phyloP scores from a whole-genome alignment of 92 coral and sea anemone genomes.

The Porites evermanni region DNA sequence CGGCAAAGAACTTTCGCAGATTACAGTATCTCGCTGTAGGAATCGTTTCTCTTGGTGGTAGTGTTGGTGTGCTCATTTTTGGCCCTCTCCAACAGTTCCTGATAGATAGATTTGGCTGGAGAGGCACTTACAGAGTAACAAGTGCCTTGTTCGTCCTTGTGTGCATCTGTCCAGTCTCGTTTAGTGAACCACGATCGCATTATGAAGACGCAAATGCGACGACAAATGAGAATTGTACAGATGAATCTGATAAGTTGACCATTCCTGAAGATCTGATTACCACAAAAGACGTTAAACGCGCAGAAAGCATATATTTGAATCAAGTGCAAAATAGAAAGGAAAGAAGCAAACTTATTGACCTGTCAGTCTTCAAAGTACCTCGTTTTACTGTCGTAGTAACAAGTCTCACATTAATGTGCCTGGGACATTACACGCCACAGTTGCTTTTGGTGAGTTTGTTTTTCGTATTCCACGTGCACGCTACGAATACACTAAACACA shows the following conservation, averaged over 20 bases:
- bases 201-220: neutral
- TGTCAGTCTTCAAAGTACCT: constrained; percentile 34
- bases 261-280: neutral
- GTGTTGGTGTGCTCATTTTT: constrained; percentile 26
- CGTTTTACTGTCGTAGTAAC: neutral
- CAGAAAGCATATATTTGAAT: neutral
- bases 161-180: neutral
- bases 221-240: too few relatives aligned
- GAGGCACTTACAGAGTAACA: constrained; percentile 22
- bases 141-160: neutral
- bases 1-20: constrained; percentile 29
- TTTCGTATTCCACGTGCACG: neutral
- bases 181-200: neutral
- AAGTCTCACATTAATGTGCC: constrained; percentile 7
- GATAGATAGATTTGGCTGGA: constrained; percentile 23
- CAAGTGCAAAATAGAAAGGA: neutral
- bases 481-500: too few relatives aligned
- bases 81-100: constrained; percentile 33
- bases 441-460: constrained; percentile 19
- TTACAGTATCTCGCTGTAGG: constrained; percentile 43
- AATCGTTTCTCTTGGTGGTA: constrained; percentile 18
- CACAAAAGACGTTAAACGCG: neutral
- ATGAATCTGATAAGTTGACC: neutral
- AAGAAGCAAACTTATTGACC: constrained; percentile 13
- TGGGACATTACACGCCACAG: constrained; percentile 33